A percentile compares a stretch with the other conserved stretches of the same genome.
phyloP scores from a whole-genome alignment of 2,888 invertebrate genomes.

The Parascotia fuliginaria region DNA sequence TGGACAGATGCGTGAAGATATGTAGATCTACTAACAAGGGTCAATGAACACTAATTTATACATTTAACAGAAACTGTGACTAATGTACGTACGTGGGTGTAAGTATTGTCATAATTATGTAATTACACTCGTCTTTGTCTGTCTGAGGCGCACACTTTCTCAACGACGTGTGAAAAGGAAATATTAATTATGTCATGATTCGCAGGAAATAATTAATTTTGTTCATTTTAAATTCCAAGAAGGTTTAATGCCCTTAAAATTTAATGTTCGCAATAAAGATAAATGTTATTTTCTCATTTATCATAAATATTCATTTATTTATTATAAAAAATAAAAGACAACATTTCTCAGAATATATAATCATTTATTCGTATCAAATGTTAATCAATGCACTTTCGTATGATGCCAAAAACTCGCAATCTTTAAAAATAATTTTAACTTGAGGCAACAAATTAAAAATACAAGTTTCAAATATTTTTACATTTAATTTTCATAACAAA shows the following conservation, averaged over 20 bases:
- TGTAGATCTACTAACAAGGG: neutral
- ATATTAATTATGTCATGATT: conserved; percentile 24
- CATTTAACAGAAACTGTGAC: neutral
- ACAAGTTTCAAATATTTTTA: conserved; percentile 36
- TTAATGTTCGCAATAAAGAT: too few species aligned
- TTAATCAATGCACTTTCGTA: neutral
- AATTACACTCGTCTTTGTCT: neutral
- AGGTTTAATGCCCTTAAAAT: conserved; percentile 3
- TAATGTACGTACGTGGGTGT: neutral
- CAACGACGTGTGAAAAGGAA: conserved; percentile 27
- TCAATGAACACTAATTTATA: neutral
- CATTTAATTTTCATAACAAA: conserved; percentile 65
- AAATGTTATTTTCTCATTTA: too few species aligned
- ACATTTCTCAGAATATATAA: neutral
- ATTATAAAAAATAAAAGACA: neutral
- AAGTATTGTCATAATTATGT: conserved; percentile 2
- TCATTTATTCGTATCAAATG: neutral
- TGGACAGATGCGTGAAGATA: too few species aligned
- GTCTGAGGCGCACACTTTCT: conserved; percentile 10
- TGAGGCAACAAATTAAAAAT: conserved; percentile 33
- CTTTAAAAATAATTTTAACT: too few species aligned
- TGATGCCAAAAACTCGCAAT: too few species aligned
- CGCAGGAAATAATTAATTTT: conserved; percentile 27
- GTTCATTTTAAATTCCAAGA: conserved; percentile 6
- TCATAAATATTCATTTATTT: too few species aligned